These are phyloP conservation scores for Enteromius radiatus DNA, from an alignment of 2,797 vertebrate genomes.

Conservation along the genomic window DNA sequence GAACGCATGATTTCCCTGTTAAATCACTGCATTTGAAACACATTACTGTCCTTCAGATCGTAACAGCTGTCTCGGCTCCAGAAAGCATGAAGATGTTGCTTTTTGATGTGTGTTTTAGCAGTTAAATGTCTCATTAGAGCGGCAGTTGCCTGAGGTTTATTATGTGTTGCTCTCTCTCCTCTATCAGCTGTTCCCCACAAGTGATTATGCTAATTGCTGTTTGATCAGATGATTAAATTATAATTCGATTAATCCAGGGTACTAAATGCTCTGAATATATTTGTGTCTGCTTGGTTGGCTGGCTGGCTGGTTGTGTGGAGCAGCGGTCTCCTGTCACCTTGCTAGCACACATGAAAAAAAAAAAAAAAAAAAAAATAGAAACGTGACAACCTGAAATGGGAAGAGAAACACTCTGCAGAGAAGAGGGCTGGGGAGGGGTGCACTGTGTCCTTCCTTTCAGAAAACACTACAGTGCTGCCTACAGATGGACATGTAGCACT, in stretches of 20 bases:
- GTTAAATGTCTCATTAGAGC: constrained; percentile 78
- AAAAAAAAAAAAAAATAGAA: constrained; percentile 31
- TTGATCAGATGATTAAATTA: constrained; percentile 97
- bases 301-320: constrained; percentile 69
- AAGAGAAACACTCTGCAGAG: constrained; percentile 37
- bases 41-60: constrained; percentile 59
- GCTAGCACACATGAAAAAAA: constrained; percentile 54
- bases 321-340: constrained; percentile 64
- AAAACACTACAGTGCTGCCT: constrained; percentile 26
- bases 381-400: constrained; percentile 50
- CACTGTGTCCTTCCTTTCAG: constrained; percentile 27
- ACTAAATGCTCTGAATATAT: constrained; percentile 86
- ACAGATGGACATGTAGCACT: background rate
- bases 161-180: constrained; percentile 78
- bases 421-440: constrained; percentile 64
- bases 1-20: background rate
- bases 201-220: constrained; percentile 93
- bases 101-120: constrained; percentile 71
- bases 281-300: constrained; percentile 80
- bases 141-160: constrained; percentile 79
- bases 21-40: constrained; percentile 64
- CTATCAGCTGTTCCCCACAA: constrained; percentile 85
- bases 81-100: constrained; percentile 68
- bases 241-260: constrained; percentile 86
- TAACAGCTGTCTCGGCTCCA: constrained; percentile 59